Percentiles rank a stretch among this genome's conserved stretches.
Conservation (phyloP, 2,888 invertebrate genomes). For the Apodemia arnacis region DNA sequence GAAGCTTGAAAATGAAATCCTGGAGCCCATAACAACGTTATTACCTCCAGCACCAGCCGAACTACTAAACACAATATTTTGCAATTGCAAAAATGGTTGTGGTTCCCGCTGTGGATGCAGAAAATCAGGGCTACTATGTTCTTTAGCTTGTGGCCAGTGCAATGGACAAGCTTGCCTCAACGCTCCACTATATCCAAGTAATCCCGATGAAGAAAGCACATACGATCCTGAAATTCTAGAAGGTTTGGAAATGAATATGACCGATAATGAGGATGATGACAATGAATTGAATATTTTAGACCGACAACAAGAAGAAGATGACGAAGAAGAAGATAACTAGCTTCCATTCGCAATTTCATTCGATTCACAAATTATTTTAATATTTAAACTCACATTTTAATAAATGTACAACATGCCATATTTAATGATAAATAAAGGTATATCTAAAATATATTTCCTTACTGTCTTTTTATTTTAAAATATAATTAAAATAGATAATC, state of each 20-base stretch:
- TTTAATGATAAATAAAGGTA: neutral
- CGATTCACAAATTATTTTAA: slow-evolving; percentile 1
- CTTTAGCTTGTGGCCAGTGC: slow-evolving; percentile 71
- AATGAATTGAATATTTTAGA: slow-evolving; percentile 49
- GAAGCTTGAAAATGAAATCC: neutral
- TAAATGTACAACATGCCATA: slow-evolving; percentile 2
- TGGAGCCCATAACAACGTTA: neutral
- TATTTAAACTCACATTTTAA: slow-evolving; percentile 5
- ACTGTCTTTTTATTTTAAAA: neutral
- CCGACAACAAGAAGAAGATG: slow-evolving; percentile 30
- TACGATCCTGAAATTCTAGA: slow-evolving; percentile 50
- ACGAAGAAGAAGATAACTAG: slow-evolving; percentile 9
- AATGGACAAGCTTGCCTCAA: slow-evolving; percentile 57
- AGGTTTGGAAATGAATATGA: slow-evolving; percentile 38
- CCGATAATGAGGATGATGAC: slow-evolving; percentile 45
- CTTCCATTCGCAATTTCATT: neutral
- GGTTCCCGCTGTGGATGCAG: slow-evolving; percentile 62
- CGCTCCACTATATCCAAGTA: slow-evolving; percentile 38
- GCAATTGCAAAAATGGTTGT: neutral
- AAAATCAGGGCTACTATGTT: slow-evolving; percentile 58
- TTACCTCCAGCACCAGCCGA: neutral
- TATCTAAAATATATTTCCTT: neutral
- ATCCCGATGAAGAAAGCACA: slow-evolving; percentile 34
- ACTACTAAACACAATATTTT: neutral
- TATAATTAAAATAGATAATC: slow-evolving; percentile 1